Conservation (phyloP, 1,140 invertebrate species). For the Leptinotarsa defecta region DNA sequence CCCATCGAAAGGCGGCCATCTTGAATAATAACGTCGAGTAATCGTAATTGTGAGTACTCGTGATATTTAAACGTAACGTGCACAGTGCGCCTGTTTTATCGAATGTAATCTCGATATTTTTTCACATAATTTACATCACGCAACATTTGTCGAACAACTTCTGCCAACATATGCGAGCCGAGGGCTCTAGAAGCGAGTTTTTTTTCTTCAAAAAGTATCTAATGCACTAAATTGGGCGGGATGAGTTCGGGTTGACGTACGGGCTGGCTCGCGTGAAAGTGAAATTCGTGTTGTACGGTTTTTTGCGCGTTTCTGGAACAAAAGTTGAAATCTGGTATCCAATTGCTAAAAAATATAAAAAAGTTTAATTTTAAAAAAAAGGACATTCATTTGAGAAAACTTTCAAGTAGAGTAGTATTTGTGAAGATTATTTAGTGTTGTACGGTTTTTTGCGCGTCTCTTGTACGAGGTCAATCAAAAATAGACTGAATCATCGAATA, state of each 20-base stretch:
- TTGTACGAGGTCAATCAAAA: too few species aligned
- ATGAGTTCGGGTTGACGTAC: not conserved
- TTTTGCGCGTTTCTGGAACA: not conserved
- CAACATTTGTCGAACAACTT: slow-evolving; percentile 5
- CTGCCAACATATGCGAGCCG: slow-evolving; percentile 10
- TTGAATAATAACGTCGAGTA: slow-evolving; percentile 24
- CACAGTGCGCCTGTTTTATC: slow-evolving; percentile 18
- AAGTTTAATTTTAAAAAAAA: too few species aligned
- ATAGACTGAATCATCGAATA: too few species aligned
- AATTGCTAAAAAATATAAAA: too few species aligned
- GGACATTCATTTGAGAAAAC: too few species aligned
- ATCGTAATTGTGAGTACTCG: slow-evolving; percentile 27
- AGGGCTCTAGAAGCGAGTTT: not conserved
- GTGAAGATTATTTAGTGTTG: too few species aligned
- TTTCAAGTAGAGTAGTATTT: too few species aligned
- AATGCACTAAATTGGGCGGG: not conserved
- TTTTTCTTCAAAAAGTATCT: not conserved
- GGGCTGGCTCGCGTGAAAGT: not conserved
- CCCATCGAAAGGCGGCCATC: slow-evolving; percentile 11
- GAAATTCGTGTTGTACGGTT: not conserved
- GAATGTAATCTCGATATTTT: slow-evolving; percentile 15
- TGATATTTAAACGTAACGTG: slow-evolving; percentile 29
- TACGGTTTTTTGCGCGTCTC: not conserved
- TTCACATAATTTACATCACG: slow-evolving; percentile 24
- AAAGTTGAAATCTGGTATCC: too few species aligned